Evolutionary conservation across 2,797 vertebrate species (phyloP).

Genomic region (Anolis apletophallus): DNA sequence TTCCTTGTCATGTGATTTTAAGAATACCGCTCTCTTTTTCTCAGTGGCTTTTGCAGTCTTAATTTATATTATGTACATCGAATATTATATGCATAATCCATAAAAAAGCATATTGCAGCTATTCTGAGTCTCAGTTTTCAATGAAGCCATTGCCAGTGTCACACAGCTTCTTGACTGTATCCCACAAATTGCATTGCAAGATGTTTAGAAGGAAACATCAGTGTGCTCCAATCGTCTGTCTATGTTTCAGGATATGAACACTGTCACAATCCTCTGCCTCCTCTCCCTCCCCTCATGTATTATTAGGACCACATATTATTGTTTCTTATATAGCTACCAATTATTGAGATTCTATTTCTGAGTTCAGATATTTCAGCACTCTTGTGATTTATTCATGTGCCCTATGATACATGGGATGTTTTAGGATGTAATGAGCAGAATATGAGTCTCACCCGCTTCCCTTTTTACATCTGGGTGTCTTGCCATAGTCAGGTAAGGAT

Average conservation of each 20-base stretch:
- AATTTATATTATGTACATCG: background rate
- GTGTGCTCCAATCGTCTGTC: background rate
- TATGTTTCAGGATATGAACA: background rate
- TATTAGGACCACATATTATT: background rate
- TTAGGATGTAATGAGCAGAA: background rate
- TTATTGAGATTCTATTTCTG: conserved; percentile 1
- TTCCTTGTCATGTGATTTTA: background rate
- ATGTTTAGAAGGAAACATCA: background rate
- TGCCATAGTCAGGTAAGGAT: background rate
- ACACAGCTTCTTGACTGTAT: background rate
- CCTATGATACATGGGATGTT: background rate
- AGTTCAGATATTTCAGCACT: background rate
- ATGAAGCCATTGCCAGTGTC: background rate
- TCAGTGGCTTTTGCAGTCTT: background rate
- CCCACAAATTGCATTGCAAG: background rate
- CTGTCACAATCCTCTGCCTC: background rate
- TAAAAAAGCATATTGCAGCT: too few relatives aligned
- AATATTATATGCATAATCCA: too few relatives aligned
- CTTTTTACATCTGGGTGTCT: background rate
- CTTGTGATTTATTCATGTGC: conserved; percentile 17
- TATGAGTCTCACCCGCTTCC: background rate
- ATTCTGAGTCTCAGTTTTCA: background rate
- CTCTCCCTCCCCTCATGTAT: background rate
- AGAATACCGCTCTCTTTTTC: background rate
- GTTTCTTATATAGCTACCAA: background rate